Base-by-base conservation (phyloP, 2,797 vertebrate species). In the Sebastes hubbsi region DNA sequence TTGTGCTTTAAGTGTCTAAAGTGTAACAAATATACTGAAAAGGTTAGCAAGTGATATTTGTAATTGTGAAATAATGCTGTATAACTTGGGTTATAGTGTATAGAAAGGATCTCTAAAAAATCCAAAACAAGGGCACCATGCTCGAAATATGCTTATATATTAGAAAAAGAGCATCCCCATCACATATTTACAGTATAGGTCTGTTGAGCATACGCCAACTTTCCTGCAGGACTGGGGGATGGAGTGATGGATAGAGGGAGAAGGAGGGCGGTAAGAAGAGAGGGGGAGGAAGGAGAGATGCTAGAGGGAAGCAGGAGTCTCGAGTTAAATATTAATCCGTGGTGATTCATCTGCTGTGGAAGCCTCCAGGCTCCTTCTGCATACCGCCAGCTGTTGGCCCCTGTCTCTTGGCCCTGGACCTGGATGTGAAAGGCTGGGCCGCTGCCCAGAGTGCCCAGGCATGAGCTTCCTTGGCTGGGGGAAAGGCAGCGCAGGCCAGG, bases 251-350 rank as follows among this genome's bases (percentile, higher is more conserved):
- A 86, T 77, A 49, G 81, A 86, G 80, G 78, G 89, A 88, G 89
- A 81, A 78, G 77, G 89, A 78, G 67, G 82, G 75, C 65, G 64
- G 83, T 77, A 73, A 72, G 76, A 81, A 79, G 75, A 59, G 79
- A 84, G 80, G 68, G 61, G 29, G 89, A 75, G 83, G 83, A 78
- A 84, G 90, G 92, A 92, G 88, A 88, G 88, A 92, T 93, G 93
- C 95, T 96, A 68, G 91, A 94, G 92, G 93, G 91, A 71, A 94
- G 95, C 92, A 94, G 92, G 91, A 95, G 91, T 93, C 94, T 93
- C 91, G 90, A 95, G 95, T 95, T 95, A 95, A 95, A 95, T 96
- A 96, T 96, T 95, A 96, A 96, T 95, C 93, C 89, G 88, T 88
- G 92, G 94, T 94, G 95, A 96, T 96, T 95, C 94, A 96, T 95